A percentile compares a stretch with the other conserved stretches of the same genome.
phyloP scores from a whole-genome alignment of 1,140 invertebrate genomes.

The Cherax quadricarinatus region DNA sequence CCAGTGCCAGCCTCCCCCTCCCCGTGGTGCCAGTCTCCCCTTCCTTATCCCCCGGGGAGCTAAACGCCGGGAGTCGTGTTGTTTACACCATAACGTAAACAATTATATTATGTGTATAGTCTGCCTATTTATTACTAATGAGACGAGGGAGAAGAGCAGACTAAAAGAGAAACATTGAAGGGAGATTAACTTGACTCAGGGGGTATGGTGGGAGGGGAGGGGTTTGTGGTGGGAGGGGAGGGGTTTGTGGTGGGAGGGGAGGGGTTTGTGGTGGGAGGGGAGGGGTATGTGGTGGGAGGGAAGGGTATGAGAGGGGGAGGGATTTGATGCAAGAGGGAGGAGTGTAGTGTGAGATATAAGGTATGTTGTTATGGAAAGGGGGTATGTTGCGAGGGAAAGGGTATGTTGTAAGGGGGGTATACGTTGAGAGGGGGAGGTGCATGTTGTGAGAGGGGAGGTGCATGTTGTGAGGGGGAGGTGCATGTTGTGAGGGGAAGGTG shows the following conservation, averaged over 20 bases:
- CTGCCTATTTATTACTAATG: slow-evolving; percentile 11
- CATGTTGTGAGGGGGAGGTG: no score
- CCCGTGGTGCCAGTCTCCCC: background rate
- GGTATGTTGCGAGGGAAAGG: no score
- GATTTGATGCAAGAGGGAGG: no score
- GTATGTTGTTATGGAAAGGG: no score
- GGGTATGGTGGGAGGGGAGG: background rate
- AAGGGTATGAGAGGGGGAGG: no score
- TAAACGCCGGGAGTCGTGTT: background rate
- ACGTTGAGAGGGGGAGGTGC: no score
- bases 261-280: background rate
- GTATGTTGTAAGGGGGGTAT: no score
- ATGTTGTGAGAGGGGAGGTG: no score
- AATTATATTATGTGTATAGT: background rate
- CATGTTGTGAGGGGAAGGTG: no score
- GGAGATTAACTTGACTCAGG: background rate
- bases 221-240: background rate
- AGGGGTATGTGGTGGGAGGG: background rate
- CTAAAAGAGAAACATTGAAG: background rate
- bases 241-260: background rate
- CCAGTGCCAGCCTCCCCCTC: no score
- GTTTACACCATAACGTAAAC: background rate
- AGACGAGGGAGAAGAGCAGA: background rate
- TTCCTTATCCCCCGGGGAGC: background rate
- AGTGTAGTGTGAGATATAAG: no score